Conservation (phyloP, 1,140 invertebrate genomes). For the Latrodectus geometricus region DNA sequence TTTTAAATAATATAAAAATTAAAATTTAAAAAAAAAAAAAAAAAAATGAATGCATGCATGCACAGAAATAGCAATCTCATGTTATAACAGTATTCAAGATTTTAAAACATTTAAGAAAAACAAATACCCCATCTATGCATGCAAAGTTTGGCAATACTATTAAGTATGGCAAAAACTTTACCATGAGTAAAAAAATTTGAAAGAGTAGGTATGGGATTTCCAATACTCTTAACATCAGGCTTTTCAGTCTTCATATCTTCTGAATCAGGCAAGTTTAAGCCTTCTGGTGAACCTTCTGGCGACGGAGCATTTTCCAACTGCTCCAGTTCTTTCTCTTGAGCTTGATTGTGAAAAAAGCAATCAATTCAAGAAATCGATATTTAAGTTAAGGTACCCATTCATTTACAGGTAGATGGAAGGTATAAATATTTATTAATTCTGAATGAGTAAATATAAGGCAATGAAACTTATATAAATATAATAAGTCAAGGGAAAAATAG, state of each 20-base stretch:
- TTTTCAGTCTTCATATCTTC: constrained; percentile 15
- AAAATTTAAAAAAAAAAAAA: too few relatives aligned
- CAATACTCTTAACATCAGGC: constrained; percentile 9
- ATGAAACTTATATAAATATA: too few relatives aligned
- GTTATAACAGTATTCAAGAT: too few relatives aligned
- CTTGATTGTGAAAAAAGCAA: constrained; percentile 14
- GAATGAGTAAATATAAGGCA: too few relatives aligned
- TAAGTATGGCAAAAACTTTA: neutral
- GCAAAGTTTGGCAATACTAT: too few relatives aligned
- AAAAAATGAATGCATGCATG: too few relatives aligned
- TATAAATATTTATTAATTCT: neutral
- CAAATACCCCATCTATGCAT: too few relatives aligned
- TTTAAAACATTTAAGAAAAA: too few relatives aligned
- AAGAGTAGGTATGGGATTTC: constrained; percentile 54
- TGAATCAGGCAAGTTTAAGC: constrained; percentile 51
- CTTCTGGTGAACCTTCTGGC: constrained; percentile 59
- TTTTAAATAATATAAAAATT: too few relatives aligned
- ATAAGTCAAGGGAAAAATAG: too few relatives aligned
- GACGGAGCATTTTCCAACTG: constrained; percentile 57
- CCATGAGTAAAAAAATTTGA: constrained; percentile 37
- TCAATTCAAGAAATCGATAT: neutral
- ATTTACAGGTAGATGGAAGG: neutral
- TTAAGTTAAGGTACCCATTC: neutral
- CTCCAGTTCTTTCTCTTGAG: constrained; percentile 7
- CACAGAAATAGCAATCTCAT: too few relatives aligned